A percentile compares a stretch with the other conserved stretches of the same genome.
These are phyloP conservation scores for Anoplolepis gracilipes DNA, from an alignment of 1,140 invertebrate genomes.

Conservation along the genomic window DNA sequence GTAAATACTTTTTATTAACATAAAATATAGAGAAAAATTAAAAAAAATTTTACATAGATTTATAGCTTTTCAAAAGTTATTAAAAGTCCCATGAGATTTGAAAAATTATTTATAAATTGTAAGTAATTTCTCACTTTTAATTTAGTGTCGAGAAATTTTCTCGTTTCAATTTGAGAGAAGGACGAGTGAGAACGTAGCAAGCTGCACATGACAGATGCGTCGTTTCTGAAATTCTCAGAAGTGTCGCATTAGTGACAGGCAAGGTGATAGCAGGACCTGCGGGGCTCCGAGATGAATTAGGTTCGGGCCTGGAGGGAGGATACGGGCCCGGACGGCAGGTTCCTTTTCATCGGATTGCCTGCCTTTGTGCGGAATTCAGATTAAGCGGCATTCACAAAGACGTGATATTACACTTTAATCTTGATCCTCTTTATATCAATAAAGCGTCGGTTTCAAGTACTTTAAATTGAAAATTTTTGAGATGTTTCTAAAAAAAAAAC, in stretches of 20 bases:
- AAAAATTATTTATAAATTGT: conserved; percentile 33
- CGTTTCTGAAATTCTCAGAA: conserved; percentile 55
- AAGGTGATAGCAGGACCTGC: conserved; percentile 40
- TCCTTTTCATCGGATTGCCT: conserved; percentile 76
- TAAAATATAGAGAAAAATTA: not conserved
- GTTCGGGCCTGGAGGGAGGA: conserved; percentile 73
- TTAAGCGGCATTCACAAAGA: conserved; percentile 67
- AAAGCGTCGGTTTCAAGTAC: not conserved
- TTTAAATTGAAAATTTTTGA: not conserved
- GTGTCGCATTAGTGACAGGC: conserved; percentile 28
- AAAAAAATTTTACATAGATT: not conserved
- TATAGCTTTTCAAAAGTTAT: no score
- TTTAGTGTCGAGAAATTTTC: conserved; percentile 26
- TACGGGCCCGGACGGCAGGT: conserved; percentile 75
- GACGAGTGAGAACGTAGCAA: not conserved
- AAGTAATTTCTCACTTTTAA: conserved; percentile 42
- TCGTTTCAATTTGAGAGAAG: not conserved
- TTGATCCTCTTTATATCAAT: not conserved
- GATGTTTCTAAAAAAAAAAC: not conserved
- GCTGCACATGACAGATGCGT: conserved; percentile 27
- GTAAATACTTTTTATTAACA: not conserved
- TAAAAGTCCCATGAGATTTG: not conserved
- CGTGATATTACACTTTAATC: not conserved
- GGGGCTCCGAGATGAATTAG: conserved; percentile 73
- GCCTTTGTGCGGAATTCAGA: conserved; percentile 75